Conservation (phyloP, 2,797 vertebrate genomes). For the Myotis planiceps region DNA sequence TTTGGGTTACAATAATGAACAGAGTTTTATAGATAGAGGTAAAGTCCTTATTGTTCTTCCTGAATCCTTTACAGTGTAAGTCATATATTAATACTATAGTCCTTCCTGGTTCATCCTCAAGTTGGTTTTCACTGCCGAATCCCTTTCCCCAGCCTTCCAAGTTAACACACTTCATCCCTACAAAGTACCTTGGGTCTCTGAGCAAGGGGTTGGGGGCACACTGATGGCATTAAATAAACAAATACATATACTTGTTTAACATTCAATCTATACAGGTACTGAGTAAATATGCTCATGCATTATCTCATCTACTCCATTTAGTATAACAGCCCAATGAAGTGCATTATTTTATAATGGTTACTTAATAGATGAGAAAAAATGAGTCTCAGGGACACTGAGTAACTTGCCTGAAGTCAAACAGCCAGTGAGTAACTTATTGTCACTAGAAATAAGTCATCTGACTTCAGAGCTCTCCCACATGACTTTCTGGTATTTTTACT, state of each 20-base stretch:
- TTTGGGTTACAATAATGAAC: not conserved
- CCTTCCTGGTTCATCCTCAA: not conserved
- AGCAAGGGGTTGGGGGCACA: not conserved
- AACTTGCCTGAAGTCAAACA: slow-evolving; percentile 19
- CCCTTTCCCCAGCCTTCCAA: not conserved
- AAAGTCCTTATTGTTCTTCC: not conserved
- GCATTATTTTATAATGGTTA: not conserved
- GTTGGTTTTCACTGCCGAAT: not conserved
- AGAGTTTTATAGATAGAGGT: not conserved
- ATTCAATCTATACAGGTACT: not conserved
- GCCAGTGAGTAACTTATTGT: not conserved
- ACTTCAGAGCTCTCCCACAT: not conserved
- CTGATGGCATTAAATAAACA: not conserved
- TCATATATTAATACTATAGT: not conserved
- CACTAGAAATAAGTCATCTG: not conserved
- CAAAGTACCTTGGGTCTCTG: not conserved
- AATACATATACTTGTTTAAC: not conserved
- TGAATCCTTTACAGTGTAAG: not conserved
- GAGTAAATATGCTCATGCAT: not conserved
- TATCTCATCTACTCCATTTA: not conserved
- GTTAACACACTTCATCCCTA: not conserved
- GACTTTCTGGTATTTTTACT: not conserved
- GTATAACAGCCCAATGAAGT: not conserved
- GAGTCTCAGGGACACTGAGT: not conserved
- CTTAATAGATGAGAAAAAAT: slow-evolving; percentile 27